Evolutionary conservation across 2,113 vertebrate species (phyloP).

Genomic region (Lontra canadensis): DNA sequence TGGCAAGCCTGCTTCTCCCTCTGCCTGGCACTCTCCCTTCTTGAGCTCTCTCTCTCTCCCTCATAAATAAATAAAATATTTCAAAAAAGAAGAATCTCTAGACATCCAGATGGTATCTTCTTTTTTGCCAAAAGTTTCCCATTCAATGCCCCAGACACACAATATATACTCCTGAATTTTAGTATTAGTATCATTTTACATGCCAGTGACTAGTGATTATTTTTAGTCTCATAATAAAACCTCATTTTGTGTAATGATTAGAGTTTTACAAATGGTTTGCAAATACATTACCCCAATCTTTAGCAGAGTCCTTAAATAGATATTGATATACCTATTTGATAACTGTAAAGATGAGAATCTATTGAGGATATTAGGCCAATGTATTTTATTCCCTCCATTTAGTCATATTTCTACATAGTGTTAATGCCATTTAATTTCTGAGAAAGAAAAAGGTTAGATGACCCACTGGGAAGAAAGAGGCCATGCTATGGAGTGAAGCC

Average conservation of each 20-base stretch:
- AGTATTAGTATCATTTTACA: background rate
- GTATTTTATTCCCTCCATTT: background rate
- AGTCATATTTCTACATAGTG: background rate
- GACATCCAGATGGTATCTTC: background rate
- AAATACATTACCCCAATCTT: background rate
- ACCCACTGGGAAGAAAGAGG: background rate
- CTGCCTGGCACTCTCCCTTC: background rate
- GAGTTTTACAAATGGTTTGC: background rate
- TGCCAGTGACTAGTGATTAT: background rate
- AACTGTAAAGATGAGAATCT: background rate
- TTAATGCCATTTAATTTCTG: background rate
- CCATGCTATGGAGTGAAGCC: background rate
- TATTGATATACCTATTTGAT: background rate
- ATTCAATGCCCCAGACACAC: background rate
- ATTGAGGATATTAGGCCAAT: background rate
- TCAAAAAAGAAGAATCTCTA: background rate
- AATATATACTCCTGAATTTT: background rate
- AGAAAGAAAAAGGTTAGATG: background rate
- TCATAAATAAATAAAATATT: background rate
- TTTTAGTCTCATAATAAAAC: background rate
- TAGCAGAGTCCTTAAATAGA: background rate
- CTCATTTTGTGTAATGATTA: background rate
- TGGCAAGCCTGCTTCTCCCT: too few species aligned
- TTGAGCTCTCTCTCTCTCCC: background rate
- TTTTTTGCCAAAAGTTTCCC: background rate